Evolutionary conservation across 2,113 vertebrate species (phyloP).

Genomic region (Notarius quadriscutis): DNA sequence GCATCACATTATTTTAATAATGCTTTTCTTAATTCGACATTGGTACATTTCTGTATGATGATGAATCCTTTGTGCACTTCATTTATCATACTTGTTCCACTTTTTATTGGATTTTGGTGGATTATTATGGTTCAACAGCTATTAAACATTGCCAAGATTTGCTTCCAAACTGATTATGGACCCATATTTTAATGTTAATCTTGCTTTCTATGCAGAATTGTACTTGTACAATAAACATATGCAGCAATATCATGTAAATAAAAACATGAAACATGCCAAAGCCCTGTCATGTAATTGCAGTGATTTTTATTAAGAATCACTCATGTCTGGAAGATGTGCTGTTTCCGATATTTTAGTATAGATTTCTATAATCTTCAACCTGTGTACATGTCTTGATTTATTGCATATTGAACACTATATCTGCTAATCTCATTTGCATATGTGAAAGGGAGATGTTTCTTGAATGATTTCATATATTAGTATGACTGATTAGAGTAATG

Average conservation of each 20-base stretch:
- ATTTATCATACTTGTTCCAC: slow-evolving; percentile 66
- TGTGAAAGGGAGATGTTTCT: slow-evolving; percentile 35
- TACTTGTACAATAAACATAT: slow-evolving; percentile 66
- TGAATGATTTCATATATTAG: slow-evolving; percentile 48
- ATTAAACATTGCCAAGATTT: slow-evolving; percentile 62
- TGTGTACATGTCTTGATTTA: slow-evolving; percentile 74
- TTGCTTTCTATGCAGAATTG: slow-evolving; percentile 62
- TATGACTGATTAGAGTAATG: background rate
- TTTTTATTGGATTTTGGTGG: slow-evolving; percentile 68
- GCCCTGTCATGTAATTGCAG: slow-evolving; percentile 73
- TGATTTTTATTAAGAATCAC: slow-evolving; percentile 72
- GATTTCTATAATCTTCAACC: slow-evolving; percentile 82
- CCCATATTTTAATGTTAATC: slow-evolving; percentile 60
- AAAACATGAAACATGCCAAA: slow-evolving; percentile 67
- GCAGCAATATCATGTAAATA: slow-evolving; percentile 66
- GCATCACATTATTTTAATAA: slow-evolving; percentile 40
- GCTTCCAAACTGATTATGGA: slow-evolving; percentile 65
- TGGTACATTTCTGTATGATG: background rate
- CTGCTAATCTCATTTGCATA: slow-evolving; percentile 72
- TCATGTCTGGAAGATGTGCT: slow-evolving; percentile 65
- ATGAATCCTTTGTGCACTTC: slow-evolving; percentile 46
- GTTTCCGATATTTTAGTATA: slow-evolving; percentile 75
- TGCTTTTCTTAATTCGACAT: background rate
- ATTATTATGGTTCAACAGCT: slow-evolving; percentile 70
- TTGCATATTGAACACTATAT: slow-evolving; percentile 77